Conservation (phyloP, 2,888 invertebrate genomes). For the Noctua janthe region DNA sequence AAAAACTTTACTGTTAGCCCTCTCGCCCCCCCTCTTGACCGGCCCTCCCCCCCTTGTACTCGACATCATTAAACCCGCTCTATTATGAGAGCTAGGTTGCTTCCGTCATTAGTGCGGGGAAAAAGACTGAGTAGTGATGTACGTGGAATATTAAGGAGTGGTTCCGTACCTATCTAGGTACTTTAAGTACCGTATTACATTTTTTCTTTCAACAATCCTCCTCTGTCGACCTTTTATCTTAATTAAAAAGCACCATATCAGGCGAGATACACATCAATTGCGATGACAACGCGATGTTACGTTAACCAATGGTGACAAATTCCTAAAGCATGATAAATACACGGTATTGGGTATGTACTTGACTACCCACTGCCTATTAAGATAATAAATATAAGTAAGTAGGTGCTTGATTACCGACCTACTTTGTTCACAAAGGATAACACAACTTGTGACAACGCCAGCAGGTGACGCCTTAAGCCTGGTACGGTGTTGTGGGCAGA, state of each 20-base stretch:
- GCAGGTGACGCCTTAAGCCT: too few relatives aligned
- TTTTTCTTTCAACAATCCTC: neutral
- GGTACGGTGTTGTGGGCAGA: too few relatives aligned
- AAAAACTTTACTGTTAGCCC: slow-evolving; percentile 22
- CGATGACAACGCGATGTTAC: neutral
- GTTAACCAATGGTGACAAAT: too few relatives aligned
- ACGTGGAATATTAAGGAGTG: neutral
- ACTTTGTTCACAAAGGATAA: too few relatives aligned
- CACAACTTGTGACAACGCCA: too few relatives aligned
- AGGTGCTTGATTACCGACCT: too few relatives aligned
- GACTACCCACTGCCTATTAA: too few relatives aligned
- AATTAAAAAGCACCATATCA: neutral
- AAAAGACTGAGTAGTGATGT: slow-evolving; percentile 7
- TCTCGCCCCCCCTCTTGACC: neutral
- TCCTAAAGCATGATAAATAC: too few relatives aligned
- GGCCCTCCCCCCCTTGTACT: neutral
- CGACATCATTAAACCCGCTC: slow-evolving; percentile 35
- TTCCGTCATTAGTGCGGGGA: slow-evolving; percentile 33
- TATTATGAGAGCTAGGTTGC: slow-evolving; percentile 30
- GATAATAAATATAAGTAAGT: too few relatives aligned
- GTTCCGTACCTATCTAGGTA: slow-evolving; percentile 4
- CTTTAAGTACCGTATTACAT: neutral
- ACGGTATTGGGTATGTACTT: too few relatives aligned
- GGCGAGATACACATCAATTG: neutral
- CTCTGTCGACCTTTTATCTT: neutral